Base-by-base conservation (phyloP, 1,140 invertebrate genomes). In the Hypsibius dujardini region DNA sequence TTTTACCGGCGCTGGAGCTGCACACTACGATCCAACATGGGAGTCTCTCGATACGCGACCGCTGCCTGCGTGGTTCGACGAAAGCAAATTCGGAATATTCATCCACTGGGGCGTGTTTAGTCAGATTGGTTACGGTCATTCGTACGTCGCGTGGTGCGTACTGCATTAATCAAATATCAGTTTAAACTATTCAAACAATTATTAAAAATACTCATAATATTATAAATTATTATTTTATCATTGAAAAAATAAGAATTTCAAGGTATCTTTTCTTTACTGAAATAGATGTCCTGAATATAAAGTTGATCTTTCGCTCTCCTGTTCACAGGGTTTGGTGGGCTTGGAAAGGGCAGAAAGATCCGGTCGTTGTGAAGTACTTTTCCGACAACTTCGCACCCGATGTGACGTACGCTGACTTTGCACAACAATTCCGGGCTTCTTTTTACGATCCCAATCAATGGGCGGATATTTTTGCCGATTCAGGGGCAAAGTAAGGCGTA, bases 31-130 rank as follows among this genome's bases (percentile, higher is more conserved):
- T 47, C 75, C 81, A 7, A 76, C 73, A 70, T 81, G 80, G 81
- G 67, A 75, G 0, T 82, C 80, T 1, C 70, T 81, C 3, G 80
- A 81, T 71, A 73, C 75, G 1, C 74, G 81, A 0, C 77, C 79
- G 40, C 69, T 80, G 2, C 81, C 81, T 1, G 14, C 46, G 2
- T 82, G 82, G 82, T 83, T 80, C 71, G 82, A 83, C 74, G 76
- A 80, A 14, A 76, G 76, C 28, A 83, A 83, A 75, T 75, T 84
- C 46, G 82, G 82, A 3, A 83, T 83, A 59, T 83, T 84, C 73
- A 77, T 81, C 46, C 82, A 83, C 73, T 83, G 82, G 82, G 82
- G 82, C 12, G 79, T 83, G 1, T 82, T 78, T 42, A 67, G 62
- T 42, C 12, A 15, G 3, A 67, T 67, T 45, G 62, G 62, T 15